Conservation (phyloP, 2,797 vertebrate genomes). For the Sebastes miniatus region DNA sequence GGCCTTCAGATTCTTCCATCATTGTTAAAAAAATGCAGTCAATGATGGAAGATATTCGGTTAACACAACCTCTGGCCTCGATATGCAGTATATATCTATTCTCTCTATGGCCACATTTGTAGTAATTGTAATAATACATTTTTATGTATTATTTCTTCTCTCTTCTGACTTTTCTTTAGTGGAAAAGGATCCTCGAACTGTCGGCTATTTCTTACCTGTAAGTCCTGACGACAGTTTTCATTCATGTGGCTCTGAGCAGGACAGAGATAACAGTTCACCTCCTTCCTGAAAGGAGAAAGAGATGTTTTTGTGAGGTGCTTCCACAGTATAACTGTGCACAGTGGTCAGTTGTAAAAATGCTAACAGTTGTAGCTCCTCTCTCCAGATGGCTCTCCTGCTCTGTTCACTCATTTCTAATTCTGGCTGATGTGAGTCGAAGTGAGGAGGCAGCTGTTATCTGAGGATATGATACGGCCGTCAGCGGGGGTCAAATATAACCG, state of each 20-base stretch:
- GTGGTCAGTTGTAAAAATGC: background rate
- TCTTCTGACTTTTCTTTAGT: background rate
- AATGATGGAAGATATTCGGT: no score
- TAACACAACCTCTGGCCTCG: no score
- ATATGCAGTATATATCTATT: no score
- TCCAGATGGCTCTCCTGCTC: background rate
- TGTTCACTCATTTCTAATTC: conserved; percentile 44
- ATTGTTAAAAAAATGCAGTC: no score
- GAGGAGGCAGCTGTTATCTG: conserved; percentile 55
- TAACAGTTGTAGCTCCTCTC: no score
- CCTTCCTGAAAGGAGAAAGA: background rate
- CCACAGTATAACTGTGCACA: background rate
- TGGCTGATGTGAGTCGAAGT: conserved; percentile 13
- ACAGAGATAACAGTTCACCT: background rate
- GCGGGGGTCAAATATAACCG: conserved; percentile 59
- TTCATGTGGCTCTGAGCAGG: background rate
- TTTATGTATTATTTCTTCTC: background rate
- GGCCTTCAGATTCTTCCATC: no score
- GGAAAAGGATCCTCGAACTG: background rate
- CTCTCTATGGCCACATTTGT: no score
- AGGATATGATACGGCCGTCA: conserved; percentile 41
- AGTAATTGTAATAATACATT: no score
- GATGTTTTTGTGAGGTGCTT: background rate
- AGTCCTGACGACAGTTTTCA: background rate
- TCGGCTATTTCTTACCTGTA: background rate